Base-by-base conservation (phyloP, 2,888 invertebrate species). In the Acrobasis repandana region DNA sequence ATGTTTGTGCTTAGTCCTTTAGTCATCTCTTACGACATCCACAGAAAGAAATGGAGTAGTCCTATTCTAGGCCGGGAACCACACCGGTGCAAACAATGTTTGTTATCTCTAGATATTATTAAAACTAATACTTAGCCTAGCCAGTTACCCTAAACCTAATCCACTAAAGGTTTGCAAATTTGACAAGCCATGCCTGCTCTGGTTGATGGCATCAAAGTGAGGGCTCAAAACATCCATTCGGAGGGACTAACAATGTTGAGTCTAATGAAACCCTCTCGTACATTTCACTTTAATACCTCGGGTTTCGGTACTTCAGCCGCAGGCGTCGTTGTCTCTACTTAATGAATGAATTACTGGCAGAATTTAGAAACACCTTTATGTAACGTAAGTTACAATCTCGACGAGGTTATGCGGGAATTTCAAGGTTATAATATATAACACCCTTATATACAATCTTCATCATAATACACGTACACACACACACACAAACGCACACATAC, bases 141-240 rank as follows among this genome's bases (percentile, higher is more conserved):
- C 14, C 14, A 38, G 11, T 0, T 11, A 38, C 11, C 3, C 14
- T 43, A n/a, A 43, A 43, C 43, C 43, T 43, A 43, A 43, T 43
- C 43, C 43, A n/a, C 50, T 28, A 65, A 63, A 59, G 62, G 56
- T 65, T 62, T 64, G 66, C 60, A 65, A 68, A 65, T 68, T 54
- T 43, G 54, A 54, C 54, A 54, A 33, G 15, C 33, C 52, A 43
- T 34, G 61, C 52, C 36, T 38, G 38, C 18, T 54, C 18, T 15
- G 49, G 52, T 59, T 57, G 61, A 56, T 49, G 64, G 65, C 69
- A 68, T 74, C 73, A 71, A 73, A 75, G 70, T 64, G 63, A 69
- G 64, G 68, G 71, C 68, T 71, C 68, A 69, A 69, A 73, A 70
- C 70, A 74, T 72, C 71, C 69, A 67, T 73, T 72, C 72, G 72